Percentiles rank a stretch among this genome's conserved stretches.
Conservation (phyloP, 64 coral and sea anemone species). For the Pocillopora verrucosa region DNA sequence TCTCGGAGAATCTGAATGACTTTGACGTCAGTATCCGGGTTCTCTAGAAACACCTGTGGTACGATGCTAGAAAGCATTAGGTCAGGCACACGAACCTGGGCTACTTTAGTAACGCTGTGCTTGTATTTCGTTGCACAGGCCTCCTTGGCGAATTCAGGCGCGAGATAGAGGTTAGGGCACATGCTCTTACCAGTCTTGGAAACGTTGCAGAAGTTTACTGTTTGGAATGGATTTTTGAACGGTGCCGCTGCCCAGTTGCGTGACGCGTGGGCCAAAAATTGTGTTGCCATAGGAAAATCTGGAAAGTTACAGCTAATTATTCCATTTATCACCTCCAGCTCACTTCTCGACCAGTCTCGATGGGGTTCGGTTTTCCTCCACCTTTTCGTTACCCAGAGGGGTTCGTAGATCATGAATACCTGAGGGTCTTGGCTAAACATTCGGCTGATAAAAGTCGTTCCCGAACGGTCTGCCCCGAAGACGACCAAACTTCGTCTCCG, state of each 20-base stretch:
- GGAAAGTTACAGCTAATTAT: conserved; percentile 49
- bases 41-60: conserved; percentile 3
- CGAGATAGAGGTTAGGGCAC: conserved; percentile 9
- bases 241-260: neutral
- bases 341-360: neutral
- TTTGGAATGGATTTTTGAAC: conserved; percentile 24
- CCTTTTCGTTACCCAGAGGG: conserved; percentile 36
- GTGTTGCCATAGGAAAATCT: conserved; percentile 3
- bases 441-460: conserved; percentile 62
- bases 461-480: conserved; percentile 49
- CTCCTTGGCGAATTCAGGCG: neutral
- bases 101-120: conserved; percentile 57
- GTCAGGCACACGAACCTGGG: conserved; percentile 7
- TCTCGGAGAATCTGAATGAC: conserved; percentile 46
- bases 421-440: conserved; percentile 68
- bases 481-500: conserved; percentile 37
- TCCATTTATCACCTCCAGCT: conserved; percentile 40
- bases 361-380: neutral
- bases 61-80: neutral
- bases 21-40: conserved; percentile 37
- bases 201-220: conserved; percentile 29
- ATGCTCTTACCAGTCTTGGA: neutral
- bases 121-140: conserved; percentile 22
- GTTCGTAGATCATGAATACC: conserved; percentile 60
- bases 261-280: conserved; percentile 30